Evolutionary conservation across 1,140 invertebrate genomes (phyloP), one percentile per base, ranked within the genome.

Genomic region (Rhizoglyphus robini): DNA sequence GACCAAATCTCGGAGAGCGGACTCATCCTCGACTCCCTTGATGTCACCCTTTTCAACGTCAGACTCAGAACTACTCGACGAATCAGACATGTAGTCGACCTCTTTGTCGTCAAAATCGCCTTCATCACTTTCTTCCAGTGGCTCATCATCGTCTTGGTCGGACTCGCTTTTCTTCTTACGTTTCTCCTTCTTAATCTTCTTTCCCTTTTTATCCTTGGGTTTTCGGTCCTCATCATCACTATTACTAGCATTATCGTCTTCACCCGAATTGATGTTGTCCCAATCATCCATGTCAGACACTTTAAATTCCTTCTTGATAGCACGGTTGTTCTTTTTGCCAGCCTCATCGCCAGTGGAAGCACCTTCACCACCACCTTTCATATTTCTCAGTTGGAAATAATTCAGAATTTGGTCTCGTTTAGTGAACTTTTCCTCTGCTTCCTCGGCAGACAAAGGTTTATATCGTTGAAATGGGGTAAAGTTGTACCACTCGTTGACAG

Each of bases 241-340:
- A 34, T 66, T 61, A 48, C 65, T 64, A 18, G 15, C 15, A 4
- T 23, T 27, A 38, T 25, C 65, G 0, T 81, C 81, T 27, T 88
- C 79, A 1, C 85, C 87, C 65, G 87, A 86, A 0, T 87, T 88
- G 29, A 87, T 80, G 18, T 72, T 83, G 74, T 88, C 86, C 89
- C 89, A 91, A 68, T 94, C 91, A 75, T 94, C 90, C 87, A 93
- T 89, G 71, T 94, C 90, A 18, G 88, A 89, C 66, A 94, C 88
- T 79, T 90, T 89, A 66, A 74, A 73, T 29, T 70, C 71, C 36
- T 67, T 69, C 51, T 69, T 20, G 4, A 71, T 69, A 78, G 77
- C 47, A 74, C 73, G 69, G 81, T 83, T 69, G 83, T 85, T 59
- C 68, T 81, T 81, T 32, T 70, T 69, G 11, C 76, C 70, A 32